phyloP scores from a whole-genome alignment of 1,140 invertebrate genomes.

The Cotesia vestalis region DNA sequence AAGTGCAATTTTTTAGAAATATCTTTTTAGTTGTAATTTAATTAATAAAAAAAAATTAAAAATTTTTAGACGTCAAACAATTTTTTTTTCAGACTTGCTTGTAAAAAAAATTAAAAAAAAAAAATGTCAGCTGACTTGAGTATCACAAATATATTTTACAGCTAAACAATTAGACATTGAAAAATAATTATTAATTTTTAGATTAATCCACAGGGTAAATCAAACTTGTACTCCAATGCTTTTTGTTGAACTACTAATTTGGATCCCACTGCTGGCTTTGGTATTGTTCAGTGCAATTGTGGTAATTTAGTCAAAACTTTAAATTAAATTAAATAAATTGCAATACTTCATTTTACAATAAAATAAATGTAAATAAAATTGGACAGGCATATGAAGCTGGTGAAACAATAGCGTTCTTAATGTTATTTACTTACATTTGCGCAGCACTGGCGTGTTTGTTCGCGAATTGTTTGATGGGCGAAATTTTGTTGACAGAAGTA shows the following conservation, averaged over 20 bases:
- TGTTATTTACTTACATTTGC: background rate
- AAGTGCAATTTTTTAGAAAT: no score
- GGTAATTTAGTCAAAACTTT: no score
- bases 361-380: no score
- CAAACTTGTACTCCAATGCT: background rate
- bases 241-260: background rate
- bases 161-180: no score
- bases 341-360: no score
- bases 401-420: background rate
- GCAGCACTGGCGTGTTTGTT: slow-evolving; percentile 1
- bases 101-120: no score
- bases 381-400: background rate
- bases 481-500: slow-evolving; percentile 37
- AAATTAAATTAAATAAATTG: no score
- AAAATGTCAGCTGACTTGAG: no score
- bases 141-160: no score
- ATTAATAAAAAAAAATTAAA: no score
- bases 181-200: background rate
- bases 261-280: background rate
- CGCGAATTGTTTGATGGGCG: slow-evolving; percentile 39
- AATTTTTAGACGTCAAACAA: no score
- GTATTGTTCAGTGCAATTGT: slow-evolving; percentile 3
- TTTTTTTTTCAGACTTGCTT: background rate
- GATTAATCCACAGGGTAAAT: background rate
- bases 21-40: no score